A percentile compares a stretch with the other conserved stretches of the same genome.
Evolutionary conservation across 2,113 vertebrate species (phyloP).

Genomic region (Mobula hypostoma): DNA sequence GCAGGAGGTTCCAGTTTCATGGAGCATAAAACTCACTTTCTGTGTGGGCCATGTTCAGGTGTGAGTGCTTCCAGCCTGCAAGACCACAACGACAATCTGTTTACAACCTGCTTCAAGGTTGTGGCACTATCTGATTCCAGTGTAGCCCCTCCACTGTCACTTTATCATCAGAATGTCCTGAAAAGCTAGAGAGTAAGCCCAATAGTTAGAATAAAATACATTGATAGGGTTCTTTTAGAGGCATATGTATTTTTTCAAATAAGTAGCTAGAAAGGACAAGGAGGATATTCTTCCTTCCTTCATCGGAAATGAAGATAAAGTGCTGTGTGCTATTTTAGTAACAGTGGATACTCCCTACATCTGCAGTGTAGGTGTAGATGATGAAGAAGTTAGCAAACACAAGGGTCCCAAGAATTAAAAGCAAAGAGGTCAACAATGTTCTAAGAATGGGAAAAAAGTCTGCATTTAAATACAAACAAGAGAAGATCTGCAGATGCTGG

Average conservation of each 20-base stretch:
- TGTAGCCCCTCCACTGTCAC: neutral
- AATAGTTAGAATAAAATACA: neutral
- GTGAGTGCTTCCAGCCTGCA: neutral
- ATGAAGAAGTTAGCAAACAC: conserved; percentile 91
- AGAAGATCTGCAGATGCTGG: too few relatives aligned
- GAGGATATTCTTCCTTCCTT: neutral
- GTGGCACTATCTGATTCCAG: neutral
- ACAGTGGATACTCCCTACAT: conserved; percentile 58
- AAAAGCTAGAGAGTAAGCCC: neutral
- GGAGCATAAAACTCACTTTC: neutral
- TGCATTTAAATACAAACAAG: neutral
- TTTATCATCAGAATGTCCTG: neutral
- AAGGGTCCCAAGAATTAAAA: conserved; percentile 79
- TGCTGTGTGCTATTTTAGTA: neutral
- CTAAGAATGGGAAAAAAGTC: conserved; percentile 49
- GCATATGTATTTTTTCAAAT: neutral
- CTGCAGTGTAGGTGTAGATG: conserved; percentile 92
- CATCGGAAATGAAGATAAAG: neutral
- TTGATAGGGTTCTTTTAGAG: too few relatives aligned
- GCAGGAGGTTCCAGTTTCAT: neutral
- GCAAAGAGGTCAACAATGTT: conserved; percentile 65
- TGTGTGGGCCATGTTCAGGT: neutral
- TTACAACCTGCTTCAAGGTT: neutral
- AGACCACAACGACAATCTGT: neutral
- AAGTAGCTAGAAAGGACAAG: neutral